Base-by-base conservation (phyloP, 2,113 vertebrate genomes). In the Ammospiza nelsoni region DNA sequence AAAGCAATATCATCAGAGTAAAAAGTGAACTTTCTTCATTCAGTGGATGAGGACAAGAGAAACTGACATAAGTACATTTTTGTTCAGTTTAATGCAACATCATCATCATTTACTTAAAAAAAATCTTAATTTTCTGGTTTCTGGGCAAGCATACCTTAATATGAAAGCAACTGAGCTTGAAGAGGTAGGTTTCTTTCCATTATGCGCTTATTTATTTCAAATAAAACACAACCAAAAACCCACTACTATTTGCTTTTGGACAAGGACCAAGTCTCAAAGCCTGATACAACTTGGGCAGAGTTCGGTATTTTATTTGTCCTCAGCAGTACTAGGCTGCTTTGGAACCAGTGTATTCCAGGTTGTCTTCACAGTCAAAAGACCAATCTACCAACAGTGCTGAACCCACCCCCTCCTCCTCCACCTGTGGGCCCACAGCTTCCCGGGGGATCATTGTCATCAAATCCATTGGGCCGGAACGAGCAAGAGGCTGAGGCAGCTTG, bases 381-480 rank as follows among this genome's bases (percentile, higher is more conserved):
- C 88, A 99, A 98, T 97, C 99, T 98, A 89, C 99, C 98, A 68
- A 99, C 97, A 23, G 99, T 99, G 92, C 98, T 99, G 97, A 99
- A 99, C 67, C 99, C 99, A 76, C 98, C 97, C 68, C 98, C 98
- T 23, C 99, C 99, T 10, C 99, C 99, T 66, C 99, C 99, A 28
- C 99, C 99, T 55, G 99, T 98, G 23, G 99, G 99, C 29, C 99
- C 99, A 66, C 99, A 99, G 86, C 99, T 99, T 92, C 99, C 99
- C 0, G 99, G 99, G 52, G 99, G 99, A 87, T 99, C 99, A 22
- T 99, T 99, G 98, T 99, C 99, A 95, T 99, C 99, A 89, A 99
- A 99, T 94, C 99, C 99, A 84, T 99, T 98, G 96, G 99, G 99
- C 80, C 99, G 98, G 96, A 99, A 99, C 14, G 99, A 99, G 95